These are phyloP conservation scores for Cephonodes hylas DNA, from an alignment of 2,888 invertebrate genomes.

Conservation along the genomic window DNA sequence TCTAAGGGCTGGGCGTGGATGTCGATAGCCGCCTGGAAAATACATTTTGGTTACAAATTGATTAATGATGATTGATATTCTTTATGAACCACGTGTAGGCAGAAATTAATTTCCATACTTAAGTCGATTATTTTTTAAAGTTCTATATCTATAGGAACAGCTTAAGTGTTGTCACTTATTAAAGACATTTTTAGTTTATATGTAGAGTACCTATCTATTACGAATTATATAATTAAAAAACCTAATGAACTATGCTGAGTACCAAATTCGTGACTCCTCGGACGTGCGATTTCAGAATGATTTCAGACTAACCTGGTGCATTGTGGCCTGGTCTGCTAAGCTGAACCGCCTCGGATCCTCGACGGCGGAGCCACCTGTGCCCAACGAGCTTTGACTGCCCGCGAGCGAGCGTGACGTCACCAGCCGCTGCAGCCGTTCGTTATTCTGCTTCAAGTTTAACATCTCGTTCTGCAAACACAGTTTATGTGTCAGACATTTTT, in stretches of 20 bases:
- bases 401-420: constrained; percentile 85
- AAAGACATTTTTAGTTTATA: too few species aligned
- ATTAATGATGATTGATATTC: too few species aligned
- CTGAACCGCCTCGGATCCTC: constrained; percentile 82
- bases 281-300: too few species aligned
- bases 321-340: constrained; percentile 78
- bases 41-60: neutral
- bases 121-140: too few species aligned
- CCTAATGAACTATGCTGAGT: too few species aligned
- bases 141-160: too few species aligned
- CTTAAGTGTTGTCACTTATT: too few species aligned
- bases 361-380: constrained; percentile 70
- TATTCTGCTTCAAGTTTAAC: constrained; percentile 97
- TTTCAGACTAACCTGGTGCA: constrained; percentile 64
- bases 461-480: constrained; percentile 90
- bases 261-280: too few species aligned
- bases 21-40: constrained; percentile 55
- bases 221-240: too few species aligned
- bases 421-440: constrained; percentile 94
- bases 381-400: constrained; percentile 82
- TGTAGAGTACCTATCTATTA: too few species aligned
- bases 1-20: constrained; percentile 73
- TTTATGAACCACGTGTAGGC: too few species aligned
- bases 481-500: neutral
- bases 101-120: too few species aligned